A percentile compares a stretch with the other conserved stretches of the same genome.
Evolutionary conservation across 2,113 vertebrate genomes (phyloP).

Genomic region (Hemichromis elongatus): DNA sequence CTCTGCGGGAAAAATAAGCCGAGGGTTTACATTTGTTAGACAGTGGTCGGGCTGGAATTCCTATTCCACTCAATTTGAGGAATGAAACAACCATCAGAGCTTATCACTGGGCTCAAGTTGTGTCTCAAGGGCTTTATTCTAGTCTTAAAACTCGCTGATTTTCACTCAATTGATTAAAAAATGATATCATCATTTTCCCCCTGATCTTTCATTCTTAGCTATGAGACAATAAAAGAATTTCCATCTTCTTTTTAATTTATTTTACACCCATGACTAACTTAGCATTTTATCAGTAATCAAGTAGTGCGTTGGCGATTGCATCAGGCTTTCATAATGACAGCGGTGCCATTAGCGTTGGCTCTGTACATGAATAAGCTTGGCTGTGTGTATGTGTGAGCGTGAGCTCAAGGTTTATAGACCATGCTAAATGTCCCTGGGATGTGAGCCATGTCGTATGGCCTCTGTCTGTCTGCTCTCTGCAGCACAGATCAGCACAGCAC

Average conservation of each 20-base stretch:
- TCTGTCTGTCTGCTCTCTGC: conserved; percentile 20
- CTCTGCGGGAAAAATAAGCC: not conserved
- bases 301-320: not conserved
- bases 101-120: not conserved
- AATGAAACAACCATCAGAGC: conserved; percentile 10
- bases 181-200: not conserved
- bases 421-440: conserved; percentile 43
- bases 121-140: conserved; percentile 1
- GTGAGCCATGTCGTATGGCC: conserved; percentile 37
- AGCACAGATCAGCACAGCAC: conserved; percentile 34
- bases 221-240: conserved; percentile 14
- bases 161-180: conserved; percentile 32
- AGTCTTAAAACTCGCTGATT: conserved; percentile 7
- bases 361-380: not conserved
- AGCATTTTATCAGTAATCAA: conserved; percentile 21
- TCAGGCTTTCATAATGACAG: conserved; percentile 22
- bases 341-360: conserved; percentile 13
- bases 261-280: not conserved
- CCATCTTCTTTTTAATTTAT: conserved; percentile 24
- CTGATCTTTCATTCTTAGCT: not conserved
- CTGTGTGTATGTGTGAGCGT: conserved; percentile 12
- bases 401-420: conserved; percentile 47
- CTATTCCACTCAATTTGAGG: conserved; percentile 34
- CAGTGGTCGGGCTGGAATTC: conserved; percentile 2
- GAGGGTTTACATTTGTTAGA: conserved; percentile 10